Percentiles rank a stretch among this genome's conserved stretches.
Conservation (phyloP, 2,888 invertebrate genomes). For the Leptopterna dolabrata region DNA sequence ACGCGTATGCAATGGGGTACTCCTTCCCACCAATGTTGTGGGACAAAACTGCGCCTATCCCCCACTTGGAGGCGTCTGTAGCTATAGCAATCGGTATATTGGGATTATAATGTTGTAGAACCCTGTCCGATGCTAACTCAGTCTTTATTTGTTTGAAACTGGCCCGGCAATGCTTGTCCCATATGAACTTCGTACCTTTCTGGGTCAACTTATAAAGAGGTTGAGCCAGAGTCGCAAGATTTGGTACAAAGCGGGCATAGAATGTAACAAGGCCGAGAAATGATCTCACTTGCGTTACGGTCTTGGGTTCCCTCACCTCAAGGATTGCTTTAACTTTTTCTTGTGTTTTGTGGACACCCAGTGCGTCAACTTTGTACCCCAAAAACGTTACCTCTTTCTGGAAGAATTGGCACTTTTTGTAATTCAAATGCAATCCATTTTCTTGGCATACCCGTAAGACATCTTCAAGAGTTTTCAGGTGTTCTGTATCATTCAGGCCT, state of each 20-base stretch:
- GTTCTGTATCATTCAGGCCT: conserved; percentile 14
- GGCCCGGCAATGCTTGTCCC: not conserved
- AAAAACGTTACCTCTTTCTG: not conserved
- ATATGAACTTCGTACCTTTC: conserved; percentile 3
- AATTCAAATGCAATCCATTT: conserved; percentile 2
- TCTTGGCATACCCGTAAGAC: not conserved
- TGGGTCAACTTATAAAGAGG: conserved; percentile 11
- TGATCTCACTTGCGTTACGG: not conserved
- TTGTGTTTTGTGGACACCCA: conserved; percentile 39
- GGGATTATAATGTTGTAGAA: not conserved
- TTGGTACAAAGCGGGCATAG: not conserved
- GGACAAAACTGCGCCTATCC: conserved; percentile 19
- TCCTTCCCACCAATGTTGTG: not conserved
- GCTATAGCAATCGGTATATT: not conserved
- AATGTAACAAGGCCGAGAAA: conserved; percentile 18
- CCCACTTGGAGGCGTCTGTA: conserved; percentile 6
- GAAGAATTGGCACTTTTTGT: conserved; percentile 9
- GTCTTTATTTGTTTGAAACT: not conserved
- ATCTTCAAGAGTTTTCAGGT: conserved; percentile 15
- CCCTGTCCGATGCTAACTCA: not conserved
- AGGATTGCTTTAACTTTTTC: conserved; percentile 49
- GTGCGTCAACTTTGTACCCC: not conserved
- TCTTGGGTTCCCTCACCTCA: not conserved
- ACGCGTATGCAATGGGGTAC: not conserved
- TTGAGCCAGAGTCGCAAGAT: no score